Conservation (phyloP, 2,888 invertebrate genomes). For the Noctua janthina region DNA sequence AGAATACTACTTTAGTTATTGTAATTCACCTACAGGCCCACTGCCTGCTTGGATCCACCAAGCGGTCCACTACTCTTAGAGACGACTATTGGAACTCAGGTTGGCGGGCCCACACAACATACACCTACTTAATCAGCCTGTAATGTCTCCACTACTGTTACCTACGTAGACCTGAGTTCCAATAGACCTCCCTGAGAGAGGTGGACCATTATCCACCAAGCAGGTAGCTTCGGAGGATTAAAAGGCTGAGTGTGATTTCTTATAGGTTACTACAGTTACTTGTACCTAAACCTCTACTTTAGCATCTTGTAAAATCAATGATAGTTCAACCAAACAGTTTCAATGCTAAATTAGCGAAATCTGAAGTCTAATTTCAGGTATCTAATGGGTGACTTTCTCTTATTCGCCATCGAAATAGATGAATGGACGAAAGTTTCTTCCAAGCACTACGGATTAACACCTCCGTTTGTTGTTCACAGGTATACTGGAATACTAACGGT, state of each 20-base stretch:
- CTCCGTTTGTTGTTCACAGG: conserved; percentile 67
- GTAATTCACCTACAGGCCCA: background rate
- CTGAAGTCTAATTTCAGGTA: background rate
- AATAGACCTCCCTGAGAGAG: background rate
- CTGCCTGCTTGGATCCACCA: background rate
- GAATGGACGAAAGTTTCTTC: background rate
- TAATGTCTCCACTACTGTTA: background rate
- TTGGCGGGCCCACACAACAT: background rate
- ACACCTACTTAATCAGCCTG: background rate
- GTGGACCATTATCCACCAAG: background rate
- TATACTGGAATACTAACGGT: conserved; percentile 93
- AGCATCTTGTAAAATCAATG: background rate
- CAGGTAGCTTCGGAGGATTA: background rate
- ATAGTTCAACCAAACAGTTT: background rate
- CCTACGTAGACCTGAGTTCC: background rate
- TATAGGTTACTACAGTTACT: no score
- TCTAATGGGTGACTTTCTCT: background rate
- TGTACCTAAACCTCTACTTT: background rate
- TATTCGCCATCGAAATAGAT: background rate
- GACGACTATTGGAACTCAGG: background rate
- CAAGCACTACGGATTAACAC: background rate
- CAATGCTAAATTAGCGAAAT: background rate
- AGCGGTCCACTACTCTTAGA: background rate
- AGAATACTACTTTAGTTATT: background rate
- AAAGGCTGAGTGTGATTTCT: background rate